Base-by-base conservation (phyloP, 2,797 vertebrate species). In the Phoxinus dragarum region DNA sequence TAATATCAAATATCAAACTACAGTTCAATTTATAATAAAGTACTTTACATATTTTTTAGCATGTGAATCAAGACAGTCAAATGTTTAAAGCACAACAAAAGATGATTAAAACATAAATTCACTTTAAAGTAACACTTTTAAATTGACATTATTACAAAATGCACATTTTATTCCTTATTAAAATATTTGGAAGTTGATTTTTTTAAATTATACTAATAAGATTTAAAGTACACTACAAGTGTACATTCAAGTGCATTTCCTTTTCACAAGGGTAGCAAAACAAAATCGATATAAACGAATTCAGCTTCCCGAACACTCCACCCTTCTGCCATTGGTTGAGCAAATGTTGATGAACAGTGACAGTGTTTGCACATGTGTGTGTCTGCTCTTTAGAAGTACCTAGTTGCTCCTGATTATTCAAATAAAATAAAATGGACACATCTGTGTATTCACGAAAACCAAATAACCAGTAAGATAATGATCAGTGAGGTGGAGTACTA, bases 301-400 rank as follows among this genome's bases (percentile, higher is more conserved):
- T 38, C 0, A 12, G 14, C 19, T 68, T 36, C 6, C 3, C 3
- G 0, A 38, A 38, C 16, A 36, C 3, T 1, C 73, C 49, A 56
- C 34, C 21, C 23, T 59, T 40, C 12, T 77, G 21, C 23, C 21
- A 59, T 40, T 77, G 36, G 54, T 47, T 47, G 12, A 47, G 44
- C 44, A 47, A 47, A 47, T 16, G 14, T 16, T 38, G 52, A 16
- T 64, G 64, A 78, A 42, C 14, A 61, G 3, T 6, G 19, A 6
- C 47, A 21, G 47, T 16, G 31, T 40, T 76, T n/a, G 49, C 34
- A 38, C 34, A 36, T 68, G 10, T 23, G 8, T 21, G 34, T 23
- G 17, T 49, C 10, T 38, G 79, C 64, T 81, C 79, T 68, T 68
- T 38, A 49, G 68, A 81, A 52, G 79, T 66, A 81, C 79, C 79